These are phyloP conservation scores for Tribolium castaneum DNA, from an alignment of 1,140 invertebrate genomes.

Conservation along the genomic window DNA sequence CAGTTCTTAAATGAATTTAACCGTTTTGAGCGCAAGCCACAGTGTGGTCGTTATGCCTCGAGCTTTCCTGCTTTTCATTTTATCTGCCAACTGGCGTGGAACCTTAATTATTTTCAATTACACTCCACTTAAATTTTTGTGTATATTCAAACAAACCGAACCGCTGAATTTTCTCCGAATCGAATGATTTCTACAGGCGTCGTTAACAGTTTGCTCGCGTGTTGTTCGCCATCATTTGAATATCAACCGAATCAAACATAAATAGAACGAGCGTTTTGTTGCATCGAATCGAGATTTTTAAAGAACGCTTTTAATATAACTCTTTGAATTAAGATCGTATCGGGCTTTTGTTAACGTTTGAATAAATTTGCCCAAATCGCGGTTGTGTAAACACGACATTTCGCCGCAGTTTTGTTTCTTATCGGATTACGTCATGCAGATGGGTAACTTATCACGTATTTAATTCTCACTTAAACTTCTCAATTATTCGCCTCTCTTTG, in stretches of 20 bases:
- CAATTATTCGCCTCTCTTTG: background rate
- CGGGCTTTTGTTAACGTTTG: background rate
- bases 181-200: no score
- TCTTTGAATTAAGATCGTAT: conserved; percentile 21
- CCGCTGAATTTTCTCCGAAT: conserved; percentile 4
- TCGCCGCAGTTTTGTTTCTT: background rate
- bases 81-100: conserved; percentile 4
- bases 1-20: no score
- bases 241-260: conserved; percentile 42
- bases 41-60: no score
- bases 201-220: conserved; percentile 43
- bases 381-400: background rate
- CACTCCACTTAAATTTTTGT: background rate
- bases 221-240: conserved; percentile 39
- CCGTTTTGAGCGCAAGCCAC: no score
- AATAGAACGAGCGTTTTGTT: conserved; percentile 42
- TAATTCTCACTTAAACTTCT: background rate
- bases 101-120: conserved; percentile 14
- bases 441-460: background rate
- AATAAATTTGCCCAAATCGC: conserved; percentile 5
- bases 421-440: background rate
- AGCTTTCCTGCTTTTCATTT: background rate
- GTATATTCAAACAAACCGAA: background rate
- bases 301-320: conserved; percentile 22
- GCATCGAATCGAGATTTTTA: conserved; percentile 32